Base-by-base conservation (phyloP, 2,113 vertebrate species). In the Charadrius vociferus region DNA sequence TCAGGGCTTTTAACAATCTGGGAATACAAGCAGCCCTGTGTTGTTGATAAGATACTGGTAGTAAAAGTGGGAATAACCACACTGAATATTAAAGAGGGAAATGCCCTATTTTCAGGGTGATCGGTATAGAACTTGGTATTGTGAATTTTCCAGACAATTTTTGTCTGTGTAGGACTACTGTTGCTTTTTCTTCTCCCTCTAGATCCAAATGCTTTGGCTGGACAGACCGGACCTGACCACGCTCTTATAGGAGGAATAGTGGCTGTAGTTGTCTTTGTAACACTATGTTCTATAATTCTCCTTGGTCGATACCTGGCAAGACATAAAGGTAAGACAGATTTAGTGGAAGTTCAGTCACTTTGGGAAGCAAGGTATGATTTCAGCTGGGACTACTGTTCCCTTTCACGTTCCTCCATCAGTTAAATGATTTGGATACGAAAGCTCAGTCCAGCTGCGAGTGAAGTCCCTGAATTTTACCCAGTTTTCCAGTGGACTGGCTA, bases 221-320 rank as follows among this genome's bases (percentile, higher is more conserved):
- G 98, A 86, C 99, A 98, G 96, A 98, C 98, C 5, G 99, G 98
- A 88, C 99, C 99, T 67, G 99, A 99, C 96, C 99, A 99, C 5
- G 99, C 99, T 75, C 97, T 99, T 97, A 99, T 99, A 97, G 99
- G 99, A 96, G 99, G 99, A 96, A 99, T 99, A 95, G 99, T 99
- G 97, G 99, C 99, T 56, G 99, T 99, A 70, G 99, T 99, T 96
- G 99, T 99, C 94, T 99, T 99, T 95, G 99, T 99, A 96, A 99
- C 99, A 3, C 97, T 99, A 97, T 99, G 99, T 98, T 99, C 99
- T 98, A 99, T 99, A 98, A 99, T 99, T 96, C 99, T 99, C 74
- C 99, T 99, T 94, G 99, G 99, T 92, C 99, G 99, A 95, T 99
- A 99, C 96, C 98, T 99, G 98, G 99, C 99, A 98, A 99, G 99